Evolutionary conservation across 2,888 invertebrate genomes (phyloP).

Genomic region (Brachyptera risi): DNA sequence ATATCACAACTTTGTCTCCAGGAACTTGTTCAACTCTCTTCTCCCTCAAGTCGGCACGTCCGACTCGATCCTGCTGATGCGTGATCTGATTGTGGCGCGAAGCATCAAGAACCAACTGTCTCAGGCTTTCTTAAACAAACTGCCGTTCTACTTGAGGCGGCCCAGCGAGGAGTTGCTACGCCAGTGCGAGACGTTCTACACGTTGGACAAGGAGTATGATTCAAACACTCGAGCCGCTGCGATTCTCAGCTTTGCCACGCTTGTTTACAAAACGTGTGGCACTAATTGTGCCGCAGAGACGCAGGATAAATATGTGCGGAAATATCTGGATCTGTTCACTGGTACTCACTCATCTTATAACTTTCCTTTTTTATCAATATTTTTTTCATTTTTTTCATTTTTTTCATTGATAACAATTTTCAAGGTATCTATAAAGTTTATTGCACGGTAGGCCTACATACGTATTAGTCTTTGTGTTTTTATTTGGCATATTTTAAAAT

Average conservation of each 20-base stretch:
- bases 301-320: slow-evolving; percentile 65
- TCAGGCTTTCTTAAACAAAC: slow-evolving; percentile 59
- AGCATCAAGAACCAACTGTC: slow-evolving; percentile 60
- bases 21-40: slow-evolving; percentile 68
- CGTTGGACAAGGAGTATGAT: slow-evolving; percentile 36
- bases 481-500: too few relatives aligned
- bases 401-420: too few relatives aligned
- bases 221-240: slow-evolving; percentile 61
- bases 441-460: too few relatives aligned
- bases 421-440: too few relatives aligned
- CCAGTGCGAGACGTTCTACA: slow-evolving; percentile 41
- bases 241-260: slow-evolving; percentile 63
- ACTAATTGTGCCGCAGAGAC: slow-evolving; percentile 56
- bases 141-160: slow-evolving; percentile 66
- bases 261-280: slow-evolving; percentile 59
- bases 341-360: slow-evolving; percentile 46
- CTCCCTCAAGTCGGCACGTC: slow-evolving; percentile 65
- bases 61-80: slow-evolving; percentile 60
- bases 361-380: too few relatives aligned
- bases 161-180: slow-evolving; percentile 46
- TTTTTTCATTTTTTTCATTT: too few relatives aligned
- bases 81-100: slow-evolving; percentile 58
- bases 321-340: slow-evolving; percentile 66
- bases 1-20: slow-evolving; percentile 36
- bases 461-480: too few relatives aligned